These are phyloP conservation scores for Pheosia gnoma DNA, from an alignment of 2,888 invertebrate species.

Conservation along the genomic window DNA sequence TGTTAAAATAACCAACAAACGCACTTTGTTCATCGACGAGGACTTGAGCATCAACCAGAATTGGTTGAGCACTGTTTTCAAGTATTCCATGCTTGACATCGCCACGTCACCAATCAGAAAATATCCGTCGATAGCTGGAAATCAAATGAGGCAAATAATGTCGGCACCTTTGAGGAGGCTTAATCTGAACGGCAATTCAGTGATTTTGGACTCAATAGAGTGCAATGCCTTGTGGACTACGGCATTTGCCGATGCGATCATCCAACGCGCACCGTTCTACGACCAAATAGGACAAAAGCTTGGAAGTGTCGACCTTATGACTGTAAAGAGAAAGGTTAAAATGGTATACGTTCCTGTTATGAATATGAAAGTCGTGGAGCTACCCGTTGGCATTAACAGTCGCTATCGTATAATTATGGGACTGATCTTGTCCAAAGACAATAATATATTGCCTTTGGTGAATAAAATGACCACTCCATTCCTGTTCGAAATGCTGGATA, in stretches of 20 bases:
- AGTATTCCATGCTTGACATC: constrained; percentile 19
- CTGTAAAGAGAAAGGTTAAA: constrained; percentile 16
- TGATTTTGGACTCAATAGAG: constrained; percentile 26
- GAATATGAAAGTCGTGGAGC: constrained; percentile 18
- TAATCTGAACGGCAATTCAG: constrained; percentile 30
- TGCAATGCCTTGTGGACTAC: constrained; percentile 12
- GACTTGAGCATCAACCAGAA: constrained; percentile 16
- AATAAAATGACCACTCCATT: not conserved
- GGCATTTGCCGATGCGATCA: constrained; percentile 16
- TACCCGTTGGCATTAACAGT: constrained; percentile 17
- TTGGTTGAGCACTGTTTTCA: constrained; percentile 22
- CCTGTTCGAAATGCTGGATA: constrained; percentile 14
- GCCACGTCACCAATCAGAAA: constrained; percentile 23
- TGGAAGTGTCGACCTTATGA: constrained; percentile 29
- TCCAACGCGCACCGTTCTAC: constrained; percentile 21
- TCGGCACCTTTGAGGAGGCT: constrained; percentile 3
- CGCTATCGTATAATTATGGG: constrained; percentile 16
- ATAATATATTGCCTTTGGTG: not conserved
- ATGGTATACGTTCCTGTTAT: constrained; percentile 1
- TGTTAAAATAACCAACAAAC: constrained; percentile 22
- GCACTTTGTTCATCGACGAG: constrained; percentile 30
- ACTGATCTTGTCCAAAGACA: constrained; percentile 5
- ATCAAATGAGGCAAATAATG: constrained; percentile 19
- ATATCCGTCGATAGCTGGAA: constrained; percentile 18
- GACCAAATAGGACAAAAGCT: constrained; percentile 16